phyloP scores from a whole-genome alignment of 2,888 invertebrate genomes.

The Tiliacea aurago region DNA sequence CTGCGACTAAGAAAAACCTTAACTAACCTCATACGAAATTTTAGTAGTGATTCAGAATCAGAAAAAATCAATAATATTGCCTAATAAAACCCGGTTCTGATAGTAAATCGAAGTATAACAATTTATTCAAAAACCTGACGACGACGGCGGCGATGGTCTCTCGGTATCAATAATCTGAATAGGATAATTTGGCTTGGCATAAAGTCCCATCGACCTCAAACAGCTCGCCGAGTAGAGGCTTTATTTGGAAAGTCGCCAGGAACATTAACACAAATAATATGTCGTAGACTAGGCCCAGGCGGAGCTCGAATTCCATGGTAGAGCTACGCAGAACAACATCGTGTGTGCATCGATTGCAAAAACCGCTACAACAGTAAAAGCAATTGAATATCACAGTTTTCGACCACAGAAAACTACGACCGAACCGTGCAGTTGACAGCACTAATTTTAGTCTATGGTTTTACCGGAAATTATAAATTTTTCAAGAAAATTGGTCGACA shows the following conservation, averaged over 20 bases:
- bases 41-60: slow-evolving; percentile 9
- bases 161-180: slow-evolving; percentile 74
- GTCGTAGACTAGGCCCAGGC: slow-evolving; percentile 58
- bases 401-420: slow-evolving; percentile 7
- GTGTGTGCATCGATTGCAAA: slow-evolving; percentile 50
- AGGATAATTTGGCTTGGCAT: slow-evolving; percentile 83
- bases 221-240: slow-evolving; percentile 75
- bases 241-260: slow-evolving; percentile 83
- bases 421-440: slow-evolving; percentile 9
- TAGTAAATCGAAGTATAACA: slow-evolving; percentile 31
- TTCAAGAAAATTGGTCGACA: slow-evolving; percentile 9
- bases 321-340: slow-evolving; percentile 44
- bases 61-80: slow-evolving; percentile 32
- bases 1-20: background rate
- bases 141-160: slow-evolving; percentile 41
- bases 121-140: slow-evolving; percentile 51
- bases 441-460: slow-evolving; percentile 16
- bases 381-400: slow-evolving; percentile 46
- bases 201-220: slow-evolving; percentile 72
- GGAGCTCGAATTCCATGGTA: slow-evolving; percentile 38
- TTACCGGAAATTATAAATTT: slow-evolving; percentile 10
- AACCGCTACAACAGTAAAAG: slow-evolving; percentile 29
- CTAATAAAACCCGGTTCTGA: slow-evolving; percentile 21
- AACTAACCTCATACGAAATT: slow-evolving; percentile 6
- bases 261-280: slow-evolving; percentile 82